Percentiles rank a stretch among this genome's conserved stretches.
Conservation (phyloP, 2,888 invertebrate genomes). For the Ormyrus labotus region DNA sequence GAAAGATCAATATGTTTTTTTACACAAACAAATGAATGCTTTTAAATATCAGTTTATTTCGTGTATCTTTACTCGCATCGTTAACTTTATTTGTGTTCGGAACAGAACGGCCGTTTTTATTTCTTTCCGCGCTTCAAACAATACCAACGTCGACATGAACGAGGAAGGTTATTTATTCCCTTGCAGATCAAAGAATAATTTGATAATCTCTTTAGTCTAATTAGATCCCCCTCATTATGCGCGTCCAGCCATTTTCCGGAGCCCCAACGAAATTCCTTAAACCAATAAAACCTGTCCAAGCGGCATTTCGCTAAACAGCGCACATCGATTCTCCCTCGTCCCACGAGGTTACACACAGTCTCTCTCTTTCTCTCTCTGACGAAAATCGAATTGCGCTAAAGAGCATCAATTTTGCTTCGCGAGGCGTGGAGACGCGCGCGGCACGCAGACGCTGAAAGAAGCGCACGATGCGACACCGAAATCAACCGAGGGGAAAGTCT, state of each 20-base stretch:
- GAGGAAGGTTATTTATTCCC: background rate
- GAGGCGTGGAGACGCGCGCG: background rate
- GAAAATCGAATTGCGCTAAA: conserved; percentile 41
- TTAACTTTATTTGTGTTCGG: background rate
- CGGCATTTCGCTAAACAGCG: background rate
- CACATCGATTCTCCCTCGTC: background rate
- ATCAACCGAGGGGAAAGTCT: background rate
- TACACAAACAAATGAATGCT: too few relatives aligned
- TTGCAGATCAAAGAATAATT: background rate
- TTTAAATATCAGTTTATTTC: too few relatives aligned
- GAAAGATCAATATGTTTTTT: too few relatives aligned
- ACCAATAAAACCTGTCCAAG: background rate
- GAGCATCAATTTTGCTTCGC: conserved; percentile 37
- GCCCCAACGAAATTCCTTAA: background rate
- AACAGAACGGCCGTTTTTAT: background rate
- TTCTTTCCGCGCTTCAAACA: background rate
- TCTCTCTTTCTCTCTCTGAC: background rate
- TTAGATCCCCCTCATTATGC: background rate
- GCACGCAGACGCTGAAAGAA: conserved; percentile 3
- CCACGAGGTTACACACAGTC: too few relatives aligned
- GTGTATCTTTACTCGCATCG: too few relatives aligned
- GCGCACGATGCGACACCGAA: background rate
- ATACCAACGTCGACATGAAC: background rate
- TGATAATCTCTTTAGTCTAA: background rate
- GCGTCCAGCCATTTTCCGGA: too few relatives aligned